These are phyloP conservation scores for Electrona antarctica DNA, from an alignment of 2,113 vertebrate genomes.

Conservation along the genomic window DNA sequence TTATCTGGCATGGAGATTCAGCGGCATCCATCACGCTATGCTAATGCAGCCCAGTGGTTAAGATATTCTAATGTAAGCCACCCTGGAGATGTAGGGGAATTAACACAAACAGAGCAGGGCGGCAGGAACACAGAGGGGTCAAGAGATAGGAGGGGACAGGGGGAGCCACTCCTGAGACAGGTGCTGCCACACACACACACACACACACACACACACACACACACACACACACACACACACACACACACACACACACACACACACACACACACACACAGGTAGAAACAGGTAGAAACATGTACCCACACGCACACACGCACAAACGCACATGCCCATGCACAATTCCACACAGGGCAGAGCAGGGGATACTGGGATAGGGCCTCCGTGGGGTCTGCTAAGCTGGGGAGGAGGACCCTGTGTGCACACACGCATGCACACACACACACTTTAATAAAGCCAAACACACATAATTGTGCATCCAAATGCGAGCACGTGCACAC, in stretches of 20 bases:
- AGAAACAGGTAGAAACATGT: background rate
- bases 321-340: background rate
- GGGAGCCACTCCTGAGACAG: constrained; percentile 73
- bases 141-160: constrained; percentile 79
- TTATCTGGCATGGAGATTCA: constrained; percentile 85
- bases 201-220: constrained; percentile 28
- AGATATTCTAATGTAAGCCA: constrained; percentile 88
- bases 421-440: background rate
- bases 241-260: background rate
- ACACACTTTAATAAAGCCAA: constrained; percentile 33
- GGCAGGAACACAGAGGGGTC: constrained; percentile 82
- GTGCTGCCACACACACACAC: constrained; percentile 53
- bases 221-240: constrained; percentile 5
- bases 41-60: constrained; percentile 84
- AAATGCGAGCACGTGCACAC: too few relatives aligned
- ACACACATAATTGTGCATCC: constrained; percentile 2
- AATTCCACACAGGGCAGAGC: too few relatives aligned
- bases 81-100: constrained; percentile 87
- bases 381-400: too few relatives aligned
- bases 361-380: too few relatives aligned
- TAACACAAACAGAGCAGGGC: constrained; percentile 84
- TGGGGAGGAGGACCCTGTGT: too few relatives aligned
- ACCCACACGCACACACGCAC: background rate
- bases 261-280: constrained; percentile 13
- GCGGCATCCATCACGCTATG: constrained; percentile 86